Percentiles rank a stretch among this genome's conserved stretches.
Evolutionary conservation across 2,797 vertebrate species (phyloP).

Genomic region (Spondyliosoma cantharus): DNA sequence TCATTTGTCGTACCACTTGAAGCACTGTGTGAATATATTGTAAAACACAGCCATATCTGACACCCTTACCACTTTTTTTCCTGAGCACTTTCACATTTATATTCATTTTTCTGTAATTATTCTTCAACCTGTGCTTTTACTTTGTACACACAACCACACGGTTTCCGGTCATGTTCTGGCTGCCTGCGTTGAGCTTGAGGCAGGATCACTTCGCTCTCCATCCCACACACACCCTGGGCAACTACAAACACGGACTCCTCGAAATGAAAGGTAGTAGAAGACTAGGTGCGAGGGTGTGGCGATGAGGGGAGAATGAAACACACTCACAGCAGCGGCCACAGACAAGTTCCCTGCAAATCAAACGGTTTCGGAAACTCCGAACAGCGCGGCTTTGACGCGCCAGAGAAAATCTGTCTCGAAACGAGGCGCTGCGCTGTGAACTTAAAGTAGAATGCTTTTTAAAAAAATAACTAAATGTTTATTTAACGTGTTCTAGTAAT

Average conservation of each 20-base stretch:
- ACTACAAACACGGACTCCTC: background rate
- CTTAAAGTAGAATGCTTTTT: slow-evolving; percentile 4
- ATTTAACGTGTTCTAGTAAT: background rate
- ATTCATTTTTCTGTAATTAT: too few relatives aligned
- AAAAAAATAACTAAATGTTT: background rate
- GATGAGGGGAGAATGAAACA: background rate
- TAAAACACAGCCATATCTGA: rapidly evolving
- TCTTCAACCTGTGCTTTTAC: slow-evolving; percentile 26
- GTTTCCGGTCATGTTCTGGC: slow-evolving; percentile 14
- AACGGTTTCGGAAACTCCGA: slow-evolving; percentile 12
- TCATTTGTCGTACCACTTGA: background rate
- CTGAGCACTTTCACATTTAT: rapidly evolving
- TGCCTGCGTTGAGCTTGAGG: background rate
- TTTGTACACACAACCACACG: rapidly evolving
- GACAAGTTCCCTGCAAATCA: background rate
- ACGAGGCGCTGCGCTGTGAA: background rate
- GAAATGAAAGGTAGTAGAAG: background rate
- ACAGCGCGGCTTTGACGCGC: slow-evolving; percentile 30
- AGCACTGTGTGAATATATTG: too few relatives aligned
- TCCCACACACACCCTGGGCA: slow-evolving; percentile 33
- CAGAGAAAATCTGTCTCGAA: slow-evolving; percentile 1
- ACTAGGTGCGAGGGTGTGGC: background rate
- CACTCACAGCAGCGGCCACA: slow-evolving; percentile 16
- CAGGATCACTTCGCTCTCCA: slow-evolving; percentile 10
- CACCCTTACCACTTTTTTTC: too few relatives aligned